A percentile compares a stretch with the other conserved stretches of the same genome.
phyloP scores from a whole-genome alignment of 2,888 invertebrate genomes.

The Lacanobia oleracea region DNA sequence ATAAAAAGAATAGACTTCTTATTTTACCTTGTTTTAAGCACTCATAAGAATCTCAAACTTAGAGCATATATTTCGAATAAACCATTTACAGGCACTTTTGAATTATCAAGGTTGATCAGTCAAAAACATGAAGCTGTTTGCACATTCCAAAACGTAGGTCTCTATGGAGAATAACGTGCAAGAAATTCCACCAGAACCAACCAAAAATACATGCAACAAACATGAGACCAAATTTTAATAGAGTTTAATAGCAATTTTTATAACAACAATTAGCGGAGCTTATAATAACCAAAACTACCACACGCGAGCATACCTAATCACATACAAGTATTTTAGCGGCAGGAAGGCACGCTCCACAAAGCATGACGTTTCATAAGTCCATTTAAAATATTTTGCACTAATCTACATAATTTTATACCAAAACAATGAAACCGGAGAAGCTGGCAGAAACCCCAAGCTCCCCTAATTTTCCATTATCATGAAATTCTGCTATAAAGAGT shows the following conservation, averaged over 20 bases:
- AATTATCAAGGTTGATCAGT: too few relatives aligned
- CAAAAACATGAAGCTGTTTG: too few relatives aligned
- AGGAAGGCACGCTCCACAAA: not conserved
- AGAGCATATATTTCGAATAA: too few relatives aligned
- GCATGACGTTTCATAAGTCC: constrained; percentile 11
- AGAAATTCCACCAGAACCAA: too few relatives aligned
- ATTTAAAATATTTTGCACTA: constrained; percentile 38
- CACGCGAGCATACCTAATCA: not conserved
- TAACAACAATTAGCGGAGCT: not conserved
- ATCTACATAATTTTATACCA: constrained; percentile 44
- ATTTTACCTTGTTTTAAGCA: too few relatives aligned
- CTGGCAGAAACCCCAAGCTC: constrained; percentile 23
- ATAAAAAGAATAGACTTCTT: too few relatives aligned
- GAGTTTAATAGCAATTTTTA: not conserved
- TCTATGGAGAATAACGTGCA: too few relatives aligned
- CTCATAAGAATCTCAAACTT: too few relatives aligned
- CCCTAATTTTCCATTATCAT: constrained; percentile 59
- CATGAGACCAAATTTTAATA: not conserved
- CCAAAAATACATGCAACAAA: not conserved
- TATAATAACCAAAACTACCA: constrained; percentile 7
- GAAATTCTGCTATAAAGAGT: constrained; percentile 54
- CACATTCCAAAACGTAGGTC: too few relatives aligned
- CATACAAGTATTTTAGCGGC: not conserved
- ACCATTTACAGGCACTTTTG: too few relatives aligned
- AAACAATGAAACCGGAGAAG: constrained; percentile 51